A percentile compares a stretch with the other conserved stretches of the same genome.
Conservation (phyloP, 2,797 vertebrate species). For the Syndactyla subalaris region DNA sequence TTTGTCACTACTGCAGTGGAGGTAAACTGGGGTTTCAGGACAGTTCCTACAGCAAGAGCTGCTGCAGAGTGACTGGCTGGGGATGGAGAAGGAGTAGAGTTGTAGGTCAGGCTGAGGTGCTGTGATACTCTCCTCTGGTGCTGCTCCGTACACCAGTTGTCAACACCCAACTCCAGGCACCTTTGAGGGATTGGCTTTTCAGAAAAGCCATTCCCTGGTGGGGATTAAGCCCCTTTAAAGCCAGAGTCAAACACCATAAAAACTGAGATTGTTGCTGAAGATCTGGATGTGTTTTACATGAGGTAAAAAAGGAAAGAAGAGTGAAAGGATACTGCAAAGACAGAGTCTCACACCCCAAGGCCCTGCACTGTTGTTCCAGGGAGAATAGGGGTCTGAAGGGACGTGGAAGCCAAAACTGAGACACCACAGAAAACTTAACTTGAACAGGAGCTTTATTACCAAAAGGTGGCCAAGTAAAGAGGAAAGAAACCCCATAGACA, state of each 20-base stretch:
- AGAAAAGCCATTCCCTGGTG: background rate
- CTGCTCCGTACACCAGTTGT: background rate
- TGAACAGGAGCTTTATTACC: no score
- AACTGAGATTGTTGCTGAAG: background rate
- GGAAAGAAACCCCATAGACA: no score
- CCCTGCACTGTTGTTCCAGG: background rate
- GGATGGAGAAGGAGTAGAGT: background rate
- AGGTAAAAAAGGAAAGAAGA: background rate
- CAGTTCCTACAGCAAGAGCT: background rate
- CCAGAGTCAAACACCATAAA: background rate
- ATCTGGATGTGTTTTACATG: background rate
- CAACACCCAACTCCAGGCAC: background rate
- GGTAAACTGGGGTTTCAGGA: background rate
- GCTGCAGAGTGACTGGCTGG: background rate
- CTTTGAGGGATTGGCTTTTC: rapidly evolving
- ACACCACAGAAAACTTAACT: no score
- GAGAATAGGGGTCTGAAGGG: no score
- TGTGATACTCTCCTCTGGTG: no score
- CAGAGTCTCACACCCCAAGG: background rate
- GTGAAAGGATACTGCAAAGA: background rate
- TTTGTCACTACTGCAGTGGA: background rate
- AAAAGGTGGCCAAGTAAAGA: no score
- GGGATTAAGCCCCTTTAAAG: background rate
- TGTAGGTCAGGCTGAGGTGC: background rate
- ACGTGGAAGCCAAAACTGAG: no score